Evolutionary conservation across 2,113 vertebrate genomes (phyloP).

Genomic region (Cyphomyrus discorhynchus): DNA sequence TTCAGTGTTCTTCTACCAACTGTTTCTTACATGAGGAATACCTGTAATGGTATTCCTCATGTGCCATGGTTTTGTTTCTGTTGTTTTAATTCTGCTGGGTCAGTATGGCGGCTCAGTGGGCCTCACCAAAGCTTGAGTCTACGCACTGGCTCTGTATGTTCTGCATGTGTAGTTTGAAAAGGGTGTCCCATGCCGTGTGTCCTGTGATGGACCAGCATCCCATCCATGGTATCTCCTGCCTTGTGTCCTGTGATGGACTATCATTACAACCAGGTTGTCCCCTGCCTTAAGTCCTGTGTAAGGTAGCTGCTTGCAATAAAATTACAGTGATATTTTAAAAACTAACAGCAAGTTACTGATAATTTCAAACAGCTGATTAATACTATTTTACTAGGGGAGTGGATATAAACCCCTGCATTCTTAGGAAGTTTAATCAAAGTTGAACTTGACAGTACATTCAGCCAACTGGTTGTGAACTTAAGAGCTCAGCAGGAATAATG

Average conservation of each 20-base stretch:
- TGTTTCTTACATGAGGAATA: not conserved
- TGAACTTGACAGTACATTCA: not conserved
- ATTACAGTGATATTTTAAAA: not conserved
- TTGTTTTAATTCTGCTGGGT: not conserved
- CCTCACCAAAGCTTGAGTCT: not conserved
- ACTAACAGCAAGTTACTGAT: not conserved
- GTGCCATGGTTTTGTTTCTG: not conserved
- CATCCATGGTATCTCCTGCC: not conserved
- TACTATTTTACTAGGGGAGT: not conserved
- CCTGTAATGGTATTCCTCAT: not conserved
- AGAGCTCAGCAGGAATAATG: not conserved
- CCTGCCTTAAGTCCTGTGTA: not conserved
- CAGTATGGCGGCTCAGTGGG: not conserved
- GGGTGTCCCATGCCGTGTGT: not conserved
- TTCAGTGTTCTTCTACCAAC: not conserved
- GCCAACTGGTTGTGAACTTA: not conserved
- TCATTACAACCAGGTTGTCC: not conserved
- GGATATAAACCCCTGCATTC: not conserved
- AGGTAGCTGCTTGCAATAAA: not conserved
- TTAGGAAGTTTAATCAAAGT: not conserved
- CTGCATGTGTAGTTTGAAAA: not conserved
- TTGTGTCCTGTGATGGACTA: not conserved
- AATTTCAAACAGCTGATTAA: not conserved
- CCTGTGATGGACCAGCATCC: not conserved
- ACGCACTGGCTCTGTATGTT: not conserved